Evolutionary conservation across 1,140 invertebrate genomes (phyloP).

Genomic region (Brachionus rubens): DNA sequence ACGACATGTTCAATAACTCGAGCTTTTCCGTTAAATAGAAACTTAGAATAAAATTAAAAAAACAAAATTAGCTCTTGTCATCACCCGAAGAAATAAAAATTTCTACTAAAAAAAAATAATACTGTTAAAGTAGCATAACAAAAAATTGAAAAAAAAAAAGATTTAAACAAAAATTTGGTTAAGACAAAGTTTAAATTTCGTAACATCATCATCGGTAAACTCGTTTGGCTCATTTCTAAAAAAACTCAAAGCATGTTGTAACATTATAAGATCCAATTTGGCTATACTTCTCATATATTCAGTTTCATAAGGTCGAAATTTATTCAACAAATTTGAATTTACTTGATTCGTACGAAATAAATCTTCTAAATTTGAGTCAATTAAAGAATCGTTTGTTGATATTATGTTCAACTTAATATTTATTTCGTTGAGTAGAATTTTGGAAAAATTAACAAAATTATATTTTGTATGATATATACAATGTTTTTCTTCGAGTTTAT

Average conservation of each 20-base stretch:
- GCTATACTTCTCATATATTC: neutral
- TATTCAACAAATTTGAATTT: constrained; percentile 1
- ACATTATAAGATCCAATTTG: neutral
- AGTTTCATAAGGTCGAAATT: neutral
- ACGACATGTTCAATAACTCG: too few relatives aligned
- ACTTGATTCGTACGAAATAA: constrained; percentile 5
- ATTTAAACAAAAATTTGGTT: constrained; percentile 32
- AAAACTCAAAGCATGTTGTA: neutral
- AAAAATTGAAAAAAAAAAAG: neutral
- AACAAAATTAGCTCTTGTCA: too few relatives aligned
- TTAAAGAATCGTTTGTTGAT: constrained; percentile 12
- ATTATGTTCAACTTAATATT: constrained; percentile 16
- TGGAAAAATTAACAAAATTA: neutral
- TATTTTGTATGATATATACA: neutral
- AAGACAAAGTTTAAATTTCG: neutral
- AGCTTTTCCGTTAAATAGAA: too few relatives aligned
- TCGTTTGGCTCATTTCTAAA: neutral
- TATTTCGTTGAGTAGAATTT: neutral
- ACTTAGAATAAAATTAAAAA: too few relatives aligned
- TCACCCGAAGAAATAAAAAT: too few relatives aligned
- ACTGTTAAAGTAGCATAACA: too few relatives aligned
- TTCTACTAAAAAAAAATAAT: too few relatives aligned
- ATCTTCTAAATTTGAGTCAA: constrained; percentile 23
- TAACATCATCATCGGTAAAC: neutral
- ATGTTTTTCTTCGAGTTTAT: neutral